A percentile compares a stretch with the other conserved stretches of the same genome.
Conservation (phyloP, 2,888 invertebrate genomes). For the Diaperis boleti region DNA sequence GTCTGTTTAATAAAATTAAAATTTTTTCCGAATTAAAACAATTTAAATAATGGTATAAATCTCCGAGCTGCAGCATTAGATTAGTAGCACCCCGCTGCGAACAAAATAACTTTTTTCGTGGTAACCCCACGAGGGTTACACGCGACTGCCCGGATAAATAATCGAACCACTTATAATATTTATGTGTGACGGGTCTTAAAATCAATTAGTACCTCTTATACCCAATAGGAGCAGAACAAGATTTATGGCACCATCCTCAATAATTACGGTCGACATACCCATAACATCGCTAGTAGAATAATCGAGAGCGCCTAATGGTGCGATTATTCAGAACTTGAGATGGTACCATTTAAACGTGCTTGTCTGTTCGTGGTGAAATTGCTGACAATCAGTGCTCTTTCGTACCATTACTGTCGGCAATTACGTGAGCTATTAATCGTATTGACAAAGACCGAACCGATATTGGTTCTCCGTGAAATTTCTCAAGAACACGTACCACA, state of each 20-base stretch:
- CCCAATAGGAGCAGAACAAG: not conserved
- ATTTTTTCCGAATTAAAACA: not conserved
- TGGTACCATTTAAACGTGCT: slow-evolving; percentile 3
- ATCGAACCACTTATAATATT: slow-evolving; percentile 3
- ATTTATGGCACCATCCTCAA: slow-evolving; percentile 14
- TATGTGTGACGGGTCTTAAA: slow-evolving; percentile 7
- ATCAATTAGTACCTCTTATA: slow-evolving; percentile 16
- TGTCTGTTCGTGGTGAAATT: slow-evolving; percentile 6
- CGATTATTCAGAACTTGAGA: not conserved
- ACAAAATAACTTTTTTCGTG: slow-evolving; percentile 6
- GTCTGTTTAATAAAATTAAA: not conserved
- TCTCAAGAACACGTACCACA: slow-evolving; percentile 30
- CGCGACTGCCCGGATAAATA: slow-evolving; percentile 1
- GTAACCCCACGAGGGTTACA: slow-evolving; percentile 1
- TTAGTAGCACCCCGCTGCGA: slow-evolving; percentile 4
- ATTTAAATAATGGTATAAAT: slow-evolving; percentile 2
- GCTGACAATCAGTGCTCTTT: slow-evolving; percentile 25
- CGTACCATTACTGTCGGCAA: slow-evolving; percentile 32
- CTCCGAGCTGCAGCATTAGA: not conserved
- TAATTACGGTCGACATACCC: slow-evolving; percentile 5
- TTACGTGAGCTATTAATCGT: slow-evolving; percentile 30
- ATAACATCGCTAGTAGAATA: slow-evolving; percentile 10
- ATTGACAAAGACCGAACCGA: slow-evolving; percentile 27
- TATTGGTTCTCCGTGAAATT: slow-evolving; percentile 28
- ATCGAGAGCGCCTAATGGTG: slow-evolving; percentile 1